Base-by-base conservation (phyloP, 2,797 vertebrate species). In the Chaenodraco wilsoni region DNA sequence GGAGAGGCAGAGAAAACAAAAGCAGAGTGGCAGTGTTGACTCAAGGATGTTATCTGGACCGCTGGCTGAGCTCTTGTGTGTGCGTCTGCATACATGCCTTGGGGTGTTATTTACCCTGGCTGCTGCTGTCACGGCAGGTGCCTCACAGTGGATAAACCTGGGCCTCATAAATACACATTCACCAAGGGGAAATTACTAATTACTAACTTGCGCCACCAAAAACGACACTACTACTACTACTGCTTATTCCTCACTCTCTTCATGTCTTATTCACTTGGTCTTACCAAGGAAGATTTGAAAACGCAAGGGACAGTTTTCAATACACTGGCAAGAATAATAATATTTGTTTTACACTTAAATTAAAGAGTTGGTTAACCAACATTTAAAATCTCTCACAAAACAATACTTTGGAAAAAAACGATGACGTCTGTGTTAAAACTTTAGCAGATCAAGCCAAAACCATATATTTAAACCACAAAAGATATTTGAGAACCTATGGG, bases 1-100 rank as follows among this genome's bases (percentile, higher is more conserved):
- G 75, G 79, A 76, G 74, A 78, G 79, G 71, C 68, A 78, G 82
- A 74, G 72, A 87, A 89, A 91, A 89, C 88, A 88, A 90, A 89
- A 90, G 87, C 81, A 56, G 61, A 86, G 78, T 81, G 83, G 77
- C 88, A 69, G 60, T 89, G 88, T 93, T 87, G 88, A 93, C 87
- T 92, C 77, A 81, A 83, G 83, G 79, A 76, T 87, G 80, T 87
- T 88, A 90, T 90, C 86, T 79, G 87, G 84, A 84, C 88, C 21
- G 16, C 74, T 78, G 81, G 81, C 72, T 79, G 72, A 65, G 60
- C 33, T 69, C 54, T 65, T 62, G 74, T 65, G 74, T 76, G 78
- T 83, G 77, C 81, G 78, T 64, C 16, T 73, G 72, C 63, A 57
- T 79, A 66, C 69, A 81, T 75, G 77, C 67, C 81, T 80, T 14